Evolutionary conservation across 1,140 invertebrate genomes (phyloP).

Genomic region (Drosophila novamexicana): DNA sequence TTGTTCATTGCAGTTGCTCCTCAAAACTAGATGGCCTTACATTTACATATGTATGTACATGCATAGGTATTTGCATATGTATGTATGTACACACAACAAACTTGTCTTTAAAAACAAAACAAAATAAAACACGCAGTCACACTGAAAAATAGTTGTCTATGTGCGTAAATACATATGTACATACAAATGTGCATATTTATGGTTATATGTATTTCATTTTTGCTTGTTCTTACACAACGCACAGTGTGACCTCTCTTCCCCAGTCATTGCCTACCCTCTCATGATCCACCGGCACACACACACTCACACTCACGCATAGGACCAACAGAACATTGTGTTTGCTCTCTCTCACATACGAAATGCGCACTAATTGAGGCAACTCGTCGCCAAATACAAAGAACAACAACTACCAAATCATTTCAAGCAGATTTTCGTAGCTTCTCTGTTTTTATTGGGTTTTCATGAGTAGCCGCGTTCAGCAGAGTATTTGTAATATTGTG

Average conservation of each 20-base stretch:
- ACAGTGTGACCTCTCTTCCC: constrained; percentile 21
- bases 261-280: constrained; percentile 12
- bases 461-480: neutral
- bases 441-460: constrained; percentile 19
- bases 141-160: constrained; percentile 8
- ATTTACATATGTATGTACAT: neutral
- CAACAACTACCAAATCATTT: constrained; percentile 29
- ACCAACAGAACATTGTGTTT: constrained; percentile 10
- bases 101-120: constrained; percentile 28
- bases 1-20: neutral
- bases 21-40: constrained; percentile 36
- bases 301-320: constrained; percentile 2
- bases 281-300: constrained; percentile 15
- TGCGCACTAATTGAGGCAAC: constrained; percentile 57
- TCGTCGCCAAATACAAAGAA: constrained; percentile 45
- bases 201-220: neutral
- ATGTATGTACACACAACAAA: constrained; percentile 16
- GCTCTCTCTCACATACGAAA: constrained; percentile 45
- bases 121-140: constrained; percentile 15
- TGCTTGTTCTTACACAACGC: constrained; percentile 43
- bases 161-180: constrained; percentile 6
- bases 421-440: constrained; percentile 25
- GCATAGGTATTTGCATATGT: constrained; percentile 4
- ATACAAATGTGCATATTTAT: constrained; percentile 2
- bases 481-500: neutral